Base-by-base conservation (phyloP, 2,888 invertebrate genomes). In the Temnothorax ravouxi region DNA sequence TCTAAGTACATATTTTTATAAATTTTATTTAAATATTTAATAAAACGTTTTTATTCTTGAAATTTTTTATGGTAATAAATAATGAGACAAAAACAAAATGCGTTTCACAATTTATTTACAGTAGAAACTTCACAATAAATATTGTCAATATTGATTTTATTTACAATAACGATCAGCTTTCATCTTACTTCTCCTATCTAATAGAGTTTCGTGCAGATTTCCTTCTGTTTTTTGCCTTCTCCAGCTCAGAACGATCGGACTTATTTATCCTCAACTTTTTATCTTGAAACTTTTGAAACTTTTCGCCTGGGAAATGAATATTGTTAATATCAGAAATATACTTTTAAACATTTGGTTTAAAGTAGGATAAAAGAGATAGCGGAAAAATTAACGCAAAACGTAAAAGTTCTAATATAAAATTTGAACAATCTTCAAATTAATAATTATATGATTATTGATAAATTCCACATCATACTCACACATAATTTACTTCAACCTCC, bases 271-370 rank as follows among this genome's bases (percentile, higher is more conserved):
- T 96, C 74, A 99, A 95, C 91, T 97, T 98, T 94, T 99, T 98
- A 94, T 99, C 99, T 95, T 99, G 99, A 93, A 99, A 99, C 94
- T 99, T 99, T 95, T 99, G 99, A 94, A 99, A 99, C 94, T 99
- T 99, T 99, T 94, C 98, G 98, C 13, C 99, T 99, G 95, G 18
- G 96, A 96, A 87, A 71, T 61, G 66, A 82, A 47, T 50, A 82
- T 82, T 41, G 8, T 66, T 84, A 54, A 56, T 81, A 56, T 56
- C 13, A 52, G 25, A 75, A 52, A 41, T 52, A 52, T 21, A 11
- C 4, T 9, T n/a, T 29, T 59, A 72, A 59, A 59, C 6, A 15
- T 47, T 15, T 52, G 13, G 4, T 62, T 62, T 15, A 4, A 64
- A 38, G 18, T 25, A 64, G 15, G 0, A 25, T 15, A 62, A 64